Percentiles rank a stretch among this genome's conserved stretches.
phyloP scores from a whole-genome alignment of 92 coral and sea anemone species.

The Phymanthus crucifer region DNA sequence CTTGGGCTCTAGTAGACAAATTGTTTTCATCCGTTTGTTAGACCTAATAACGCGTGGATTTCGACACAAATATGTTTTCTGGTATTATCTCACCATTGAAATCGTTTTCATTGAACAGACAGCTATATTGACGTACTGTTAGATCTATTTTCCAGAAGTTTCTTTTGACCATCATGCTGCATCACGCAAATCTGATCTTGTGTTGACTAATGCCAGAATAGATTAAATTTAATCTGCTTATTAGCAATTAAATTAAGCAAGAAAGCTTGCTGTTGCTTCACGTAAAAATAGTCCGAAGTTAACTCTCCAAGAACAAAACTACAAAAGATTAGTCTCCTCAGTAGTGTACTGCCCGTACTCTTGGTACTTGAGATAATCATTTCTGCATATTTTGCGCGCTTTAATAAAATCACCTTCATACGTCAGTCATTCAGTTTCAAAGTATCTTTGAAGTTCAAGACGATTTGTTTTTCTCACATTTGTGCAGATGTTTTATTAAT shows the following conservation, averaged over 20 bases:
- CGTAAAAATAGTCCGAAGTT: not conserved
- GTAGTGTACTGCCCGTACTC: too few species aligned
- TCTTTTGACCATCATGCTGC: too few species aligned
- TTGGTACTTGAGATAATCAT: too few species aligned
- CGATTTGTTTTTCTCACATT: too few species aligned
- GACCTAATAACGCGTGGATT: not conserved
- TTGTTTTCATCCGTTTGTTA: not conserved
- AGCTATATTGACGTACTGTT: not conserved
- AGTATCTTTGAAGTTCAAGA: too few species aligned
- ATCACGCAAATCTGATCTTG: too few species aligned
- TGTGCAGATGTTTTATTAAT: too few species aligned
- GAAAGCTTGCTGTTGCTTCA: not conserved
- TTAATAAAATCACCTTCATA: too few species aligned
- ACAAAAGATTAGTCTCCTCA: not conserved
- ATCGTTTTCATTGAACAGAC: not conserved
- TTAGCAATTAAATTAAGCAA: not conserved
- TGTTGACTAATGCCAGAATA: slow-evolving; percentile 2
- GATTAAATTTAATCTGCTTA: not conserved
- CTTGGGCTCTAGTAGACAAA: too few species aligned
- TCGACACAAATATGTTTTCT: not conserved
- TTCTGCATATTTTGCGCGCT: too few species aligned
- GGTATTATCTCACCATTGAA: not conserved
- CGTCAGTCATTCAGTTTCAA: too few species aligned
- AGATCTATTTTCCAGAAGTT: slow-evolving; percentile 1
- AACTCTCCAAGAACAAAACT: not conserved